Evolutionary conservation across 2,797 vertebrate genomes (phyloP).

Genomic region (Geotrypetes seraphini): DNA sequence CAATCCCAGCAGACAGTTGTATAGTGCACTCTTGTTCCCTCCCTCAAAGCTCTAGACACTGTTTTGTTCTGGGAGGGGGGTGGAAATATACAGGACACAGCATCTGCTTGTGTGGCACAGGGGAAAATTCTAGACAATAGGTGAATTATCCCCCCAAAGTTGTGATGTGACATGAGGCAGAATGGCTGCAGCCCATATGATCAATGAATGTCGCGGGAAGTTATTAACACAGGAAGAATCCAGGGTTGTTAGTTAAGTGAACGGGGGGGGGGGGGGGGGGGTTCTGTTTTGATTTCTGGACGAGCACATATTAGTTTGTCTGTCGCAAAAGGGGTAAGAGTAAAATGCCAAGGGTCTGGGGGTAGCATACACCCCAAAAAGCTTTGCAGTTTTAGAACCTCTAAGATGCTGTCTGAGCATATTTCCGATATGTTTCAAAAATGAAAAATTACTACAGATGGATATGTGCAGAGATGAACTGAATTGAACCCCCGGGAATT

Average conservation of each 20-base stretch:
- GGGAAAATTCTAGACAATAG: constrained; percentile 35
- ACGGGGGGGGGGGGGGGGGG: too few species aligned
- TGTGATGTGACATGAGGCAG: constrained; percentile 25
- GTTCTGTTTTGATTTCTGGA: too few species aligned
- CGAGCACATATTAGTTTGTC: too few species aligned
- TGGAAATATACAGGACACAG: constrained; percentile 19
- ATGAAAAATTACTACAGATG: too few species aligned
- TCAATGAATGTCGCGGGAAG: constrained; percentile 16
- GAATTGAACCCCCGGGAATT: too few species aligned
- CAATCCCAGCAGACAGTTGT: constrained; percentile 15
- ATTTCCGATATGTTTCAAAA: too few species aligned
- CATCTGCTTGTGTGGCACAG: constrained; percentile 36
- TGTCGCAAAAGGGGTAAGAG: too few species aligned
- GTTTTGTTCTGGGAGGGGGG: constrained; percentile 31
- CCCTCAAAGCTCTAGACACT: constrained; percentile 22
- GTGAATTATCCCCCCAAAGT: constrained; percentile 27
- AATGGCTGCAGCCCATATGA: constrained; percentile 29
- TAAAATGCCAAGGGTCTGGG: too few species aligned
- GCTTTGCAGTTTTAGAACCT: too few species aligned
- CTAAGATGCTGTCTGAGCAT: too few species aligned
- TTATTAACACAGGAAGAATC: constrained; percentile 24
- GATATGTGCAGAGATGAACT: too few species aligned
- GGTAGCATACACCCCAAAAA: too few species aligned
- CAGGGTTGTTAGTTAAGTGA: not conserved
- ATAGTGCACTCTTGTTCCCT: constrained; percentile 47